These are phyloP conservation scores for Pseudochirops cupreus DNA, from an alignment of 2,797 vertebrate genomes.

Conservation along the genomic window DNA sequence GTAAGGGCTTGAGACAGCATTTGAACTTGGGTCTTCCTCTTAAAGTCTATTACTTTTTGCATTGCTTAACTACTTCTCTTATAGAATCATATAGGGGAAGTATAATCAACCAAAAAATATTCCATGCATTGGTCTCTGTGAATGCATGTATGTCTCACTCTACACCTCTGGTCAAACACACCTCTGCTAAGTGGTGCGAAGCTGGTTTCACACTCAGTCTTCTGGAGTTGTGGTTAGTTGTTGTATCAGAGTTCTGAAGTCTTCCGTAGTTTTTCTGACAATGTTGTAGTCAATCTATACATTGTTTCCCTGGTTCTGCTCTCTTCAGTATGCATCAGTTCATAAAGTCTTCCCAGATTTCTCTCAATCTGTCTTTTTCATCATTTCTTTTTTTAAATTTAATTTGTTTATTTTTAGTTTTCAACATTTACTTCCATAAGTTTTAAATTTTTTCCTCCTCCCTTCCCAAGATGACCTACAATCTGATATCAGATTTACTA, in stretches of 20 bases:
- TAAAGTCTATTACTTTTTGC: neutral
- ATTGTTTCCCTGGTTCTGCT: neutral
- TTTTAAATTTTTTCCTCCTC: too few relatives aligned
- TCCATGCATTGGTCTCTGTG: neutral
- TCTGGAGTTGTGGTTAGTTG: neutral
- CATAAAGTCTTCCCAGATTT: neutral
- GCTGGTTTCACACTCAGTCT: neutral
- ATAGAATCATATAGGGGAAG: neutral
- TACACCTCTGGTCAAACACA: neutral
- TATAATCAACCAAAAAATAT: neutral
- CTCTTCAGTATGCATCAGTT: neutral
- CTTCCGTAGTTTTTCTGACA: neutral
- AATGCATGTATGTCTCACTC: neutral
- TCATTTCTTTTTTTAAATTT: too few relatives aligned
- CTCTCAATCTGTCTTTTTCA: neutral
- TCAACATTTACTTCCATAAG: too few relatives aligned
- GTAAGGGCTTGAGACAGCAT: neutral
- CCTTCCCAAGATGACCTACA: too few relatives aligned
- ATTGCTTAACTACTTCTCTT: neutral
- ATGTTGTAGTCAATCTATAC: neutral
- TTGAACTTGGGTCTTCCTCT: neutral
- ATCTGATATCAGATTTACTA: too few relatives aligned
- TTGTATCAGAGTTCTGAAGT: neutral
- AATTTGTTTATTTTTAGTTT: too few relatives aligned
- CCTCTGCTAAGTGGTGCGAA: neutral